These are phyloP conservation scores for Salticus scenicus DNA, from an alignment of 2,888 invertebrate genomes.

Conservation along the genomic window DNA sequence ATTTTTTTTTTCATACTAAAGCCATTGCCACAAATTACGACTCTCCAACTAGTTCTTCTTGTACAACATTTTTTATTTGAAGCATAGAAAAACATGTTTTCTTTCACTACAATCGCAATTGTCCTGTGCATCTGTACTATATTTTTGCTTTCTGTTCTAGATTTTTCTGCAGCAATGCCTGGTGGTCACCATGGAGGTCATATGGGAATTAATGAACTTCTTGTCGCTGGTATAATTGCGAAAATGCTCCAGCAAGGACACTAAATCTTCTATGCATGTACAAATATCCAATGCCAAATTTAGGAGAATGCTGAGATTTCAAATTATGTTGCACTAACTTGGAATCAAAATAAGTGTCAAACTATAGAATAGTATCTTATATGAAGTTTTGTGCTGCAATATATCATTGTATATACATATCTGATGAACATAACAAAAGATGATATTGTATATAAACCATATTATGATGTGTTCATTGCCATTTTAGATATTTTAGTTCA, in stretches of 20 bases:
- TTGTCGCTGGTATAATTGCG: conserved; percentile 47
- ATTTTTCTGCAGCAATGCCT: conserved; percentile 28
- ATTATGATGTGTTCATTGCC: no score
- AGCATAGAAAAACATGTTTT: not conserved
- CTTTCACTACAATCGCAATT: not conserved
- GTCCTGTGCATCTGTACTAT: conserved; percentile 10
- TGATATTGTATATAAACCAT: no score
- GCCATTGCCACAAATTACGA: not conserved
- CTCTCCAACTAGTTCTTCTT: not conserved
- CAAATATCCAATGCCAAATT: no score
- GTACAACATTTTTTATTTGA: not conserved
- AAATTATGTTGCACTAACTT: no score
- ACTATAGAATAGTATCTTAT: no score
- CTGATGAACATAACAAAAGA: no score
- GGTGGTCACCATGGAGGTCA: not conserved
- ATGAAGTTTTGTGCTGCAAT: no score
- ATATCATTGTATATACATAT: no score
- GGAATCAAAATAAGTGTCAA: no score
- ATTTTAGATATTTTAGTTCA: no score
- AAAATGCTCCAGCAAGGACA: conserved; percentile 37
- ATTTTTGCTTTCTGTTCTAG: conserved; percentile 7
- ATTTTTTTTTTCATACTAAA: no score
- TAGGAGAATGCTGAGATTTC: no score
- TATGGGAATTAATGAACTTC: conserved; percentile 13
- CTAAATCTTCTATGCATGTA: not conserved